A percentile compares a stretch with the other conserved stretches of the same genome.
phyloP scores from a whole-genome alignment of 2,888 invertebrate species.

The Adela reaumurella region DNA sequence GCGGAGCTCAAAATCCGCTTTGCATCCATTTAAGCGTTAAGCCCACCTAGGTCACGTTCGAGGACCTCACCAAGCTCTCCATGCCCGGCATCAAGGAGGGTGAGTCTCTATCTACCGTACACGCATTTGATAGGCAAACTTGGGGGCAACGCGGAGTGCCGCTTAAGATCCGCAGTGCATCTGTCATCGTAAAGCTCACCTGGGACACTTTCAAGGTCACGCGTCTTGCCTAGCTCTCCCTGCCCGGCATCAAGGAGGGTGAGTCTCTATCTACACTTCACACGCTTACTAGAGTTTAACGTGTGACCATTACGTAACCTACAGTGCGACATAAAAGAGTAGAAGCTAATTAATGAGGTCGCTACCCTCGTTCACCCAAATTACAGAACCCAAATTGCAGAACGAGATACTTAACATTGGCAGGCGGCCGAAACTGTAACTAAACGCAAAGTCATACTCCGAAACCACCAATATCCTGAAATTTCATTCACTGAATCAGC shows the following conservation, averaged over 20 bases:
- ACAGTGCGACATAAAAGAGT: too few species aligned
- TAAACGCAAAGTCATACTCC: too few species aligned
- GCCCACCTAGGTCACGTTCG: conserved; percentile 94
- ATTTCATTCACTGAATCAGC: too few species aligned
- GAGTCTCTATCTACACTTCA: not conserved
- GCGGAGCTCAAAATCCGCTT: conserved; percentile 91
- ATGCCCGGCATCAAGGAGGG: conserved; percentile 86
- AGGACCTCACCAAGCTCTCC: conserved; percentile 90
- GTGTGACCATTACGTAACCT: too few species aligned
- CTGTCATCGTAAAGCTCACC: conserved; percentile 93
- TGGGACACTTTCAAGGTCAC: conserved; percentile 97
- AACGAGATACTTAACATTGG: too few species aligned
- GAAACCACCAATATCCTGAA: too few species aligned
- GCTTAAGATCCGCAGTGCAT: conserved; percentile 93
- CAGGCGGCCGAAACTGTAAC: too few species aligned
- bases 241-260: conserved; percentile 86
- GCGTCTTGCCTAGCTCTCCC: conserved; percentile 84
- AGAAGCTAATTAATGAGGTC: not conserved
- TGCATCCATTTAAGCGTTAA: conserved; percentile 90
- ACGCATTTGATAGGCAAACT: conserved; percentile 65
- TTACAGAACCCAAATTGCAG: too few species aligned
- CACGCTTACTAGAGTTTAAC: conserved; percentile 35
- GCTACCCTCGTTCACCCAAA: too few species aligned
- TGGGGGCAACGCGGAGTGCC: conserved; percentile 83
- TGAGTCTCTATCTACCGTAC: conserved; percentile 11